Evolutionary conservation across 2,888 invertebrate species (phyloP).

Genomic region (Acronicta leporina): DNA sequence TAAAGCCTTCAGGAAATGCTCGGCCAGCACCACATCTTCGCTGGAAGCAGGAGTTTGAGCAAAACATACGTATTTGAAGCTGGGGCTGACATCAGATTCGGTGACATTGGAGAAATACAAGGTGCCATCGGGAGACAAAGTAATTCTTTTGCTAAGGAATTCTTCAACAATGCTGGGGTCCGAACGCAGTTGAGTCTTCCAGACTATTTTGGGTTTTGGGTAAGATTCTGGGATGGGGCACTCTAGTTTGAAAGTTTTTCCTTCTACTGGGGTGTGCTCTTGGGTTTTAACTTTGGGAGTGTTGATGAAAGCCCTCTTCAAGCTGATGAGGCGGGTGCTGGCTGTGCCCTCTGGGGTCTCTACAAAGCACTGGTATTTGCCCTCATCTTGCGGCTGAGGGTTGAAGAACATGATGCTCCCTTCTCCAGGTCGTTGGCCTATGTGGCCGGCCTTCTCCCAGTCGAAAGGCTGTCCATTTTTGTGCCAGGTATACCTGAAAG

Average conservation of each 20-base stretch:
- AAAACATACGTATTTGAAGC: conserved; percentile 73
- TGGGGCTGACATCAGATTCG: conserved; percentile 65
- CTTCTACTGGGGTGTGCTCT: conserved; percentile 71
- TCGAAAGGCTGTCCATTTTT: conserved; percentile 70
- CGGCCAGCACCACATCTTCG: conserved; percentile 68
- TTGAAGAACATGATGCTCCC: conserved; percentile 72
- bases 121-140: conserved; percentile 72
- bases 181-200: conserved; percentile 66
- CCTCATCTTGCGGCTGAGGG: conserved; percentile 70
- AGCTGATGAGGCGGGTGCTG: conserved; percentile 64
- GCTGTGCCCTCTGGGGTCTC: conserved; percentile 69
- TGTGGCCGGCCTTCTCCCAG: conserved; percentile 49
- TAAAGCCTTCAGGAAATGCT: conserved; percentile 69
- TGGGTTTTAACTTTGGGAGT: conserved; percentile 57
- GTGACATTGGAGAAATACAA: conserved; percentile 77
- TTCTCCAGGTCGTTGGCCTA: conserved; percentile 64
- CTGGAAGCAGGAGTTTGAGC: conserved; percentile 70
- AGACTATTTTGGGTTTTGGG: conserved; percentile 74
- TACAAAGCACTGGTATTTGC: conserved; percentile 74
- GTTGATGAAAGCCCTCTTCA: conserved; percentile 67
- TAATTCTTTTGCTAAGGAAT: conserved; percentile 66
- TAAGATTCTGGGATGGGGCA: conserved; percentile 73
- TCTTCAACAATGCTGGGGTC: conserved; percentile 60
- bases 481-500: conserved; percentile 72
- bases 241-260: conserved; percentile 72